Conservation (phyloP, 2,113 vertebrate species). For the Zosterops lateralis region DNA sequence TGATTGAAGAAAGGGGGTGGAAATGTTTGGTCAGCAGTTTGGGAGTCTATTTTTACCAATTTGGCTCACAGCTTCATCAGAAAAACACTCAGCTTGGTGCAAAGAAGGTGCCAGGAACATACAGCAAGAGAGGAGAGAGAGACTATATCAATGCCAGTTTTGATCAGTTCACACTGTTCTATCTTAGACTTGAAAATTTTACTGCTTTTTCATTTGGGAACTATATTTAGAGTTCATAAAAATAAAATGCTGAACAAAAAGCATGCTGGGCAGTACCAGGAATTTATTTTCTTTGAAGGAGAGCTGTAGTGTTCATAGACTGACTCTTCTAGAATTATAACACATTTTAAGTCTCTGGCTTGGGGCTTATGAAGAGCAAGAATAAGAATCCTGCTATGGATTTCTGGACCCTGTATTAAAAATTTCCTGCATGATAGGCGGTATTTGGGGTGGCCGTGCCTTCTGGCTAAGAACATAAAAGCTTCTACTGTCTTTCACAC, state of each 20-base stretch:
- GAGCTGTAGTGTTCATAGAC: not conserved
- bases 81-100: not conserved
- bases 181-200: not conserved
- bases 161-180: not conserved
- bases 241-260: not conserved
- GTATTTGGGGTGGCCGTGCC: not conserved
- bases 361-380: not conserved
- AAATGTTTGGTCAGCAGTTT: conserved; percentile 20
- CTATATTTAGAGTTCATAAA: not conserved
- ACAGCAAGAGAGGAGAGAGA: not conserved
- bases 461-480: not conserved
- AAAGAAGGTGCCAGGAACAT: not conserved
- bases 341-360: not conserved
- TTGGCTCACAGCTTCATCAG: not conserved
- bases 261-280: not conserved
- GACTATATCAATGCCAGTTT: not conserved
- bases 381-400: not conserved
- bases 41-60: not conserved
- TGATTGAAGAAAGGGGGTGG: not conserved
- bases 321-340: not conserved
- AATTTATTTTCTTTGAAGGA: not conserved
- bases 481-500: not conserved
- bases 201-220: not conserved
- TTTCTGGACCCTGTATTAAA: not conserved
- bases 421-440: not conserved